These are phyloP conservation scores for Gorilla gorilla DNA, from an alignment of 2,113 vertebrate genomes.

Conservation along the genomic window DNA sequence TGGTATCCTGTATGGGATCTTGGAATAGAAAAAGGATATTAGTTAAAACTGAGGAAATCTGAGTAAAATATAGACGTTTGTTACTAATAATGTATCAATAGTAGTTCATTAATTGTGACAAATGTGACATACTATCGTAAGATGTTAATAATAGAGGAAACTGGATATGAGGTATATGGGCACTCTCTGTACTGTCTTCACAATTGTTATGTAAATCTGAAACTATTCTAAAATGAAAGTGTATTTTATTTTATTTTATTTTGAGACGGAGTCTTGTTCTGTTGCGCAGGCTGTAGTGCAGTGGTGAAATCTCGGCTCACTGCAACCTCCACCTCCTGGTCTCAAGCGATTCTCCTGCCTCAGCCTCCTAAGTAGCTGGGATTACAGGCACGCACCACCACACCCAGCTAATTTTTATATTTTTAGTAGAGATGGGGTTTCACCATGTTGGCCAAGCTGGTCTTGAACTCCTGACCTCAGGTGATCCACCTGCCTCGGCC, in stretches of 20 bases:
- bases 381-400: too few relatives aligned
- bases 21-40: not conserved
- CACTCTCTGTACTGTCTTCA: not conserved
- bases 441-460: too few relatives aligned
- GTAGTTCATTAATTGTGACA: not conserved
- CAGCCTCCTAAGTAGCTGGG: too few relatives aligned
- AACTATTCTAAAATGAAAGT: not conserved
- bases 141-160: not conserved
- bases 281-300: too few relatives aligned
- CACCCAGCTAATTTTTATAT: too few relatives aligned
- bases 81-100: not conserved
- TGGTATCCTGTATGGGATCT: not conserved
- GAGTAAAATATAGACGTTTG: not conserved
- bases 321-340: too few relatives aligned
- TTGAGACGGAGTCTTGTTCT: too few relatives aligned
- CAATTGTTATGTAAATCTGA: not conserved
- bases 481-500: too few relatives aligned
- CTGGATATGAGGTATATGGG: not conserved
- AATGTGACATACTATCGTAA: not conserved
- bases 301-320: too few relatives aligned
- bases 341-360: too few relatives aligned
- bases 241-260: not conserved
- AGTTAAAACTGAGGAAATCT: not conserved
- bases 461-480: too few relatives aligned
- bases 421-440: too few relatives aligned